Evolutionary conservation across 2,888 invertebrate species (phyloP), one percentile per base, ranked within the genome.

Genomic region (Endomychus coccineus): DNA sequence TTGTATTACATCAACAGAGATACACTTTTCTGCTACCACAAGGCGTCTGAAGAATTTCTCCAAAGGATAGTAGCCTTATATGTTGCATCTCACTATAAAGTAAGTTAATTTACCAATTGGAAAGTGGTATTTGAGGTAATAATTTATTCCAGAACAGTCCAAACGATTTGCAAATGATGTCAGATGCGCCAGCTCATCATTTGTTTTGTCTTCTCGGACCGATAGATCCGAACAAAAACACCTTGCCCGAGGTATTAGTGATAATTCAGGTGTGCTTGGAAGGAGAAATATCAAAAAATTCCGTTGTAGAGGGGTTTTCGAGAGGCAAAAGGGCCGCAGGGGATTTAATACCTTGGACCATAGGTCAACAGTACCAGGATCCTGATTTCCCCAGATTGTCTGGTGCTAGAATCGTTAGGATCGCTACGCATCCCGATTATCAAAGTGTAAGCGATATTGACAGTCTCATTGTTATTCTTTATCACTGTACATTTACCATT

Each of bases 111-210:
- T n/a, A n/a, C n/a, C n/a, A n/a, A n/a, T n/a, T n/a, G n/a, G n/a
- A n/a, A n/a, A n/a, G n/a, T n/a, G n/a, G n/a, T n/a, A n/a, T n/a
- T n/a, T n/a, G n/a, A n/a, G n/a, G n/a, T n/a, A n/a, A n/a, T n/a
- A n/a, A n/a, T 27, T 34, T 12, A n/a, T 31, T 25, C 14, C 66
- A 86, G 80, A 99, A 98, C 70, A 89, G 89, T 37, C 98, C 98
- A 0, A 96, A 99, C 68, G 98, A 99, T 71, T 72, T 98, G 24
- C 97, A 98, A 70, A 82, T 98, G 76, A 76, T 99, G 70, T 92
- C 96, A 9, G 98, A 99, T 68, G 97, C 98, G 10, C 97, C 98
- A 0, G 95, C 95, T 1, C 98, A 99, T 69, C 90, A 95, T 62
- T 66, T 99, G 36, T 99, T 97, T 69, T 95, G 94, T 48, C 70